A percentile compares a stretch with the other conserved stretches of the same genome.
phyloP scores from a whole-genome alignment of 2,797 vertebrate species.

The Microhierax caerulescens region DNA sequence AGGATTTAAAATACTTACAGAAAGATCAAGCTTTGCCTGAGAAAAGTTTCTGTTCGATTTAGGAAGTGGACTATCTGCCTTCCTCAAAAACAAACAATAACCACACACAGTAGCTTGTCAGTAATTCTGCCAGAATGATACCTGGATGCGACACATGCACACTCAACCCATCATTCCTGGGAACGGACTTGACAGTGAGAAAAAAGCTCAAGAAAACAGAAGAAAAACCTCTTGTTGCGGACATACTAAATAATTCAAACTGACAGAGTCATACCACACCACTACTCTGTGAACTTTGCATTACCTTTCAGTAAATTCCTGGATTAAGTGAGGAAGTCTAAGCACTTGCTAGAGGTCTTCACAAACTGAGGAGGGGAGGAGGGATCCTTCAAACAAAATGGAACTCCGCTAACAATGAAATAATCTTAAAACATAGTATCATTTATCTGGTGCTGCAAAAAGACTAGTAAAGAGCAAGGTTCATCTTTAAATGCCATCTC shows the following conservation, averaged over 20 bases:
- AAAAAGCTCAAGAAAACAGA: background rate
- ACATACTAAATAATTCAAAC: background rate
- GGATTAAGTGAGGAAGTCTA: background rate
- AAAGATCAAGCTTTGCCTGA: background rate
- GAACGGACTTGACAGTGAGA: background rate
- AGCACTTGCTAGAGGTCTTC: background rate
- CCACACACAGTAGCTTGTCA: background rate
- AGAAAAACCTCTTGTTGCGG: fast-evolving
- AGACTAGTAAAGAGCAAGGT: background rate
- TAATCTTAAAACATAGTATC: background rate
- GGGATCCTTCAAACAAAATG: background rate
- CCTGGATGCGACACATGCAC: background rate
- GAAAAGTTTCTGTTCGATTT: background rate
- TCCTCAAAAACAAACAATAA: background rate
- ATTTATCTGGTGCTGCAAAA: background rate
- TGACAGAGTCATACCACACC: background rate
- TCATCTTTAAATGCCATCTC: background rate
- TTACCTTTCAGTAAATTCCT: background rate
- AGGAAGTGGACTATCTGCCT: background rate
- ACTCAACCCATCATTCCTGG: background rate
- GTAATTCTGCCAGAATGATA: background rate
- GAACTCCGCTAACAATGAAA: background rate
- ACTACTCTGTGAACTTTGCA: background rate
- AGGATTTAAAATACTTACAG: background rate
- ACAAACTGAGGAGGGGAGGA: background rate